phyloP scores from a whole-genome alignment of 2,797 vertebrate genomes.

The Lagorchestes hirsutus region DNA sequence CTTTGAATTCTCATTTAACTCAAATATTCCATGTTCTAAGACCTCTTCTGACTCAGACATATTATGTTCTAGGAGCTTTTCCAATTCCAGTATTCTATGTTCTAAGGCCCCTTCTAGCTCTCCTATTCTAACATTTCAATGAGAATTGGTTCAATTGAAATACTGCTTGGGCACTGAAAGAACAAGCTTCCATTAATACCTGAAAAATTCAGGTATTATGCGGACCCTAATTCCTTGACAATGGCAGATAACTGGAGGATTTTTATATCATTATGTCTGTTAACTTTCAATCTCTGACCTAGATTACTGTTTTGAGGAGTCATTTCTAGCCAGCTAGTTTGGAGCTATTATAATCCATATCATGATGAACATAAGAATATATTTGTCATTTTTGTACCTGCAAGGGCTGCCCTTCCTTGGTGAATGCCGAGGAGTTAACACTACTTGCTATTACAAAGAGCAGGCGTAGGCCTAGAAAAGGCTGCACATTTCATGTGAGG shows the following conservation, averaged over 20 bases:
- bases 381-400: not conserved
- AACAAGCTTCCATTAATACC: not conserved
- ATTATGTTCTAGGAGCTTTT: not conserved
- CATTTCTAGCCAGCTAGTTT: not conserved
- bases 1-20: not conserved
- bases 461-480: not conserved
- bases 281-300: not conserved
- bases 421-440: not conserved
- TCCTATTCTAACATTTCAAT: not conserved
- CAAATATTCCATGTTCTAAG: not conserved
- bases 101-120: not conserved
- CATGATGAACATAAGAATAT: not conserved
- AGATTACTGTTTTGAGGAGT: not conserved
- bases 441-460: not conserved
- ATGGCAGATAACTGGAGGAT: not conserved
- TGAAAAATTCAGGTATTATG: not conserved
- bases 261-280: not conserved
- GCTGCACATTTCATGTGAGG: not conserved
- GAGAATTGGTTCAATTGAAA: not conserved
- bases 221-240: not conserved
- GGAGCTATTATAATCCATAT: not conserved
- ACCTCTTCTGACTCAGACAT: not conserved
- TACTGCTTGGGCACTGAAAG: not conserved
- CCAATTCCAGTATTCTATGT: not conserved
- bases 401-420: not conserved